Percentiles rank a stretch among this genome's conserved stretches.
Conservation (phyloP, 2,888 invertebrate species). For the Koerneria pararmatus region DNA sequence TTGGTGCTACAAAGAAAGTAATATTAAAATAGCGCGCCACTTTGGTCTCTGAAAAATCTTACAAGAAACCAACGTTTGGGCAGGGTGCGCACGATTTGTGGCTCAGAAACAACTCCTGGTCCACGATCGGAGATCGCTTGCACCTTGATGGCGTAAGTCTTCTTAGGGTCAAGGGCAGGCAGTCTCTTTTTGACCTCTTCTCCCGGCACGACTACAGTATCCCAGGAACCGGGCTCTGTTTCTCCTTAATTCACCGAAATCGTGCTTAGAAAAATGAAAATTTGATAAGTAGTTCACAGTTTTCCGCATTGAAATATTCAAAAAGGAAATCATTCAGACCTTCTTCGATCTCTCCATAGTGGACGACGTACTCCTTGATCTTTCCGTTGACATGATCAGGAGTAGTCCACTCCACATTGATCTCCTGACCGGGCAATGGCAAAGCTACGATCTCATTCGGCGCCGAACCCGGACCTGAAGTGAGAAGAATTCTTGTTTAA, state of each 20-base stretch:
- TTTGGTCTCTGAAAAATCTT: not conserved
- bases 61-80: conserved; percentile 34
- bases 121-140: conserved; percentile 57
- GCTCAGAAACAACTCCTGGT: conserved; percentile 52
- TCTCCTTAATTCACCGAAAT: conserved; percentile 32
- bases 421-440: conserved; percentile 50
- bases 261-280: conserved; percentile 23
- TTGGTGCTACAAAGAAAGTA: conserved; percentile 35
- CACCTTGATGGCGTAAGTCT: conserved; percentile 48
- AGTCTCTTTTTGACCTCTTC: conserved; percentile 46
- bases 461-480: conserved; percentile 53
- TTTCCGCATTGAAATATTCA: not conserved
- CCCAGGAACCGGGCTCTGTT: conserved; percentile 49
- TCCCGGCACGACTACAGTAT: conserved; percentile 40
- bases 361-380: conserved; percentile 49
- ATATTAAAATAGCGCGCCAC: not conserved
- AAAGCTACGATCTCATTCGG: conserved; percentile 55
- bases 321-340: conserved; percentile 32
- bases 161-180: conserved; percentile 48
- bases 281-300: not conserved
- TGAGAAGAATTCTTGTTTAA: conserved; percentile 8
- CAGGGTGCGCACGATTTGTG: conserved; percentile 46
- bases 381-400: conserved; percentile 58
- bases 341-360: conserved; percentile 51
- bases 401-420: conserved; percentile 57